Percentiles rank a stretch among this genome's conserved stretches.
Conservation (phyloP, 2,113 vertebrate genomes). For the Echinops telfairi region DNA sequence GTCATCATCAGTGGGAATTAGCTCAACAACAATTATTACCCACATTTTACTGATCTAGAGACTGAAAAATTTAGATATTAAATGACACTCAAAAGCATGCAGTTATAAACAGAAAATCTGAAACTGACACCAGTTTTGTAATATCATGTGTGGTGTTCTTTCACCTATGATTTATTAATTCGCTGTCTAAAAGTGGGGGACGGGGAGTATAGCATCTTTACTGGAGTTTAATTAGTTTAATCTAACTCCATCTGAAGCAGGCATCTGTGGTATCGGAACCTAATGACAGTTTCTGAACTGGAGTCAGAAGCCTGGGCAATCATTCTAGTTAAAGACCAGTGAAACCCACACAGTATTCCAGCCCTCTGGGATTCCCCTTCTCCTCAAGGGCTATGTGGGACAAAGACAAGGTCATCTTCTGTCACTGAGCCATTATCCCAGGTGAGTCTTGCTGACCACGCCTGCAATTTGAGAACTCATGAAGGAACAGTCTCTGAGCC, state of each 20-base stretch:
- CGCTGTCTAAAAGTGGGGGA: background rate
- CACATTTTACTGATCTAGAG: background rate
- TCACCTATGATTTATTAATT: background rate
- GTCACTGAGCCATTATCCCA: background rate
- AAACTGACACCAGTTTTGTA: background rate
- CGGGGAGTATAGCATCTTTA: background rate
- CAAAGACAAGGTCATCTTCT: background rate
- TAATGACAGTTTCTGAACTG: background rate
- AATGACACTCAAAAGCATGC: background rate
- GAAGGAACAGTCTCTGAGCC: conserved; percentile 18
- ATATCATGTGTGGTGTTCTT: background rate
- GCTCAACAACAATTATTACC: background rate
- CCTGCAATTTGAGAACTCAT: conserved; percentile 17
- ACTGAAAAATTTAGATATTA: too few species aligned
- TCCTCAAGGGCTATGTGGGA: background rate
- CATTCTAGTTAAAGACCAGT: background rate
- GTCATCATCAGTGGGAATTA: background rate
- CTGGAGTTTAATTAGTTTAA: background rate
- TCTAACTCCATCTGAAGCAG: background rate
- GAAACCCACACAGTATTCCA: background rate
- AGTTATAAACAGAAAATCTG: background rate
- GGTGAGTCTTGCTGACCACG: background rate
- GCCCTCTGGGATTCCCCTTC: background rate
- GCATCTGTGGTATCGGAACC: background rate
- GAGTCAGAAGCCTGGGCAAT: background rate